Evolutionary conservation across 2,797 vertebrate genomes (phyloP).

Genomic region (Phoxinus dragarum): DNA sequence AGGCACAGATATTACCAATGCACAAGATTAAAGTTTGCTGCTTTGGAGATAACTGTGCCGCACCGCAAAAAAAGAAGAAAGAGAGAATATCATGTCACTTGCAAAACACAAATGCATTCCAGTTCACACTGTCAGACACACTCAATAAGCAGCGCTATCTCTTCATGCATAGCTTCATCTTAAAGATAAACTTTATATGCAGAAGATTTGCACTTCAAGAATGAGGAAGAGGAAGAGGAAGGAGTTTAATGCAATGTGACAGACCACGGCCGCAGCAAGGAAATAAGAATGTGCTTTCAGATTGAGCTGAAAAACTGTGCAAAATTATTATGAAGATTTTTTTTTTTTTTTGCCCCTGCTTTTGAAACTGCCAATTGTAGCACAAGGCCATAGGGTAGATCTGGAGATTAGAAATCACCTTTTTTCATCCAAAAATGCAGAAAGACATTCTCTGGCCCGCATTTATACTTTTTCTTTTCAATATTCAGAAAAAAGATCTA

Average conservation of each 20-base stretch:
- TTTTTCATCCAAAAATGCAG: slow-evolving; percentile 13
- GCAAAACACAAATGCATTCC: neutral
- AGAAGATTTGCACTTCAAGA: slow-evolving; percentile 10
- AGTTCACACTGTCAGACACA: neutral
- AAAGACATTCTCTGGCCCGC: neutral
- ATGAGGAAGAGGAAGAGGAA: slow-evolving; percentile 18
- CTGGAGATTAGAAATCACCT: slow-evolving; percentile 38
- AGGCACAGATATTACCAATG: neutral
- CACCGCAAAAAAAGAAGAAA: neutral
- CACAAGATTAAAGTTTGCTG: neutral
- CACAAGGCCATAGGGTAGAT: slow-evolving; percentile 44
- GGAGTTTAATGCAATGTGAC: neutral
- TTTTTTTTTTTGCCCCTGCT: neutral
- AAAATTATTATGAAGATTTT: neutral
- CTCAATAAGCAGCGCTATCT: neutral
- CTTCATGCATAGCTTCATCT: slow-evolving; percentile 1
- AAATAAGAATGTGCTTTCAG: neutral
- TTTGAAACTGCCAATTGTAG: slow-evolving; percentile 47
- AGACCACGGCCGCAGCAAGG: neutral
- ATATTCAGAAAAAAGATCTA: slow-evolving; percentile 35
- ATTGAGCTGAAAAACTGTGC: neutral
- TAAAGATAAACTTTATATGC: slow-evolving; percentile 6
- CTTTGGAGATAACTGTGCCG: neutral
- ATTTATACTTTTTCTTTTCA: neutral
- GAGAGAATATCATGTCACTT: neutral